A percentile compares a stretch with the other conserved stretches of the same genome.
These are phyloP conservation scores for Rhagonycha lutea DNA, from an alignment of 2,888 invertebrate genomes.

Conservation along the genomic window DNA sequence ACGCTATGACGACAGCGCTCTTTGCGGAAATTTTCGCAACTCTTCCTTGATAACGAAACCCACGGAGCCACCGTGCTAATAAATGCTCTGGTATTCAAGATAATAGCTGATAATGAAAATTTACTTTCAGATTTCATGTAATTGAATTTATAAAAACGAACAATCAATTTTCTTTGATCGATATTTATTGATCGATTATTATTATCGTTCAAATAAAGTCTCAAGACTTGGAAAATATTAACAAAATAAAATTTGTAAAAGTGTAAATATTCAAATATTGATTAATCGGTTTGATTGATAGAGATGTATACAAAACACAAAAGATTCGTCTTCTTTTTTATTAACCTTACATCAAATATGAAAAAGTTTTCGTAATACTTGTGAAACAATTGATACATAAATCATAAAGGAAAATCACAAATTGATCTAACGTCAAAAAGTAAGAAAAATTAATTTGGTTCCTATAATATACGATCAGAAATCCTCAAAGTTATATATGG, in stretches of 20 bases:
- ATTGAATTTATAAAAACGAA: not conserved
- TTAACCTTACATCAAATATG: not conserved
- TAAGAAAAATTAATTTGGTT: conserved; percentile 14
- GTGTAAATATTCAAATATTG: not conserved
- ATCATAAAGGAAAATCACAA: not conserved
- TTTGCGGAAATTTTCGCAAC: conserved; percentile 46
- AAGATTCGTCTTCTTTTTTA: not conserved
- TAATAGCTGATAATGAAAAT: not conserved
- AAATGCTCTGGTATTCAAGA: not conserved
- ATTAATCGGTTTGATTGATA: conserved; percentile 3
- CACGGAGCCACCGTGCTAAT: conserved; percentile 3
- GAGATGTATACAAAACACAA: not conserved
- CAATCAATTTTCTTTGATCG: not conserved
- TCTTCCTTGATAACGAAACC: conserved; percentile 24
- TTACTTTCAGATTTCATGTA: not conserved
- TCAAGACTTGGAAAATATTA: not conserved
- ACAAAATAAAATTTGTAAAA: not conserved
- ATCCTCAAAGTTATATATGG: conserved; percentile 16
- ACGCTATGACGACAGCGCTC: conserved; percentile 50
- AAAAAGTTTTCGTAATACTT: not conserved
- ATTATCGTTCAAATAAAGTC: not conserved
- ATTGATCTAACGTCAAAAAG: conserved; percentile 12
- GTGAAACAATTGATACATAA: conserved; percentile 1
- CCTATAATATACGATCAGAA: conserved; percentile 4
- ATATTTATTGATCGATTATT: not conserved